Conservation (phyloP, 2,113 vertebrate species). For the Cepphus grylle region DNA sequence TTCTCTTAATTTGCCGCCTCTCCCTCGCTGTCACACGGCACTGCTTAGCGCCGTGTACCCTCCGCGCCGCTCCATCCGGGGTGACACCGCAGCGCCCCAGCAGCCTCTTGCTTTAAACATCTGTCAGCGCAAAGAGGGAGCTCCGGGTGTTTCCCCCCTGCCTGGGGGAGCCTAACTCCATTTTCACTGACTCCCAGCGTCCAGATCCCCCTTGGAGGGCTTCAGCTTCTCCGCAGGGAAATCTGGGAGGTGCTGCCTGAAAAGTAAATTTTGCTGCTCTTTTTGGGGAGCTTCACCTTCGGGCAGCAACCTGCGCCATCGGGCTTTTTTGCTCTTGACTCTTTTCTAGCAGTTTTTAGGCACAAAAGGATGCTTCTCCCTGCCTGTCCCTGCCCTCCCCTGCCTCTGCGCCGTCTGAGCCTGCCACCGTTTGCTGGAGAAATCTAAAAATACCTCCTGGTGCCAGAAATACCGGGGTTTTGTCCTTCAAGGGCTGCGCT, state of each 20-base stretch:
- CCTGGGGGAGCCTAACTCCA: neutral
- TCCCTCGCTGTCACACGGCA: neutral
- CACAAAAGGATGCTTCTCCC: neutral
- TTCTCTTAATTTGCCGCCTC: neutral
- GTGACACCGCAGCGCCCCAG: neutral
- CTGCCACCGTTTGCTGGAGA: neutral
- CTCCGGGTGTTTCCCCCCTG: neutral
- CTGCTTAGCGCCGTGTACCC: neutral
- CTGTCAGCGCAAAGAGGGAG: neutral
- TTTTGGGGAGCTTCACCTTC: neutral
- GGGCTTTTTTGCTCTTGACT: neutral
- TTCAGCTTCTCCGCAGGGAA: neutral
- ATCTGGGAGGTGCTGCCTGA: neutral
- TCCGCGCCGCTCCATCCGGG: neutral
- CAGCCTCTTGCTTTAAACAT: neutral
- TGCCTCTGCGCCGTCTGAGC: neutral
- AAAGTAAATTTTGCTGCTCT: neutral
- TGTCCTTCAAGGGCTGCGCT: neutral
- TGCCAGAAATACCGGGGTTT: neutral
- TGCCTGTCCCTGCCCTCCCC: neutral
- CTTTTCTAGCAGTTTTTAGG: neutral
- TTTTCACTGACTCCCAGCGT: neutral
- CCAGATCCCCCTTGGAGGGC: neutral
- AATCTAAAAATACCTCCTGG: neutral
- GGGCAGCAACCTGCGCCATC: fast-evolving